Percentiles rank a stretch among this genome's conserved stretches.
Evolutionary conservation across 2,797 vertebrate species (phyloP).

Genomic region (Aplochiton taeniatus): DNA sequence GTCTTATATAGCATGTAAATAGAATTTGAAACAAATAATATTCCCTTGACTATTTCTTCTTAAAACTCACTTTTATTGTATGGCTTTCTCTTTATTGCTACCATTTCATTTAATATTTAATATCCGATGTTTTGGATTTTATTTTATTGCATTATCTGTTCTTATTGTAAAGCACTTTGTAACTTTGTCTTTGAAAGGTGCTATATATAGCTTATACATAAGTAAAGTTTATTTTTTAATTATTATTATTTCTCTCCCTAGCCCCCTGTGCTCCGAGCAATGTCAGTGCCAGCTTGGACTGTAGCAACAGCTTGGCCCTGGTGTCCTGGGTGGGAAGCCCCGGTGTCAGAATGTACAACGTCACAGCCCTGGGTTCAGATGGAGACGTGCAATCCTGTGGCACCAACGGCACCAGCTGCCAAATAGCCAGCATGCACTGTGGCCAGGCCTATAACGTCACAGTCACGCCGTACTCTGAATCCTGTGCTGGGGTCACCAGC

Average conservation of each 20-base stretch:
- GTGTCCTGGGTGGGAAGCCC: slow-evolving; percentile 67
- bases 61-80: too few species aligned
- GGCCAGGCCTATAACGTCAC: slow-evolving; percentile 65
- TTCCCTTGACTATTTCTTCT: too few species aligned
- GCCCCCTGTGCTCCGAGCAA: slow-evolving; percentile 72
- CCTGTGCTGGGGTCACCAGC: slow-evolving; percentile 60
- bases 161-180: too few species aligned
- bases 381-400: slow-evolving; percentile 51
- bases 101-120: too few species aligned
- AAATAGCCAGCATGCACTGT: slow-evolving; percentile 66
- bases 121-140: too few species aligned
- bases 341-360: slow-evolving; percentile 59
- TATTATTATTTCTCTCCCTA: slow-evolving; percentile 33
- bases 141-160: too few species aligned
- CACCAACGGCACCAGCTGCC: slow-evolving; percentile 56
- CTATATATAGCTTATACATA: too few species aligned
- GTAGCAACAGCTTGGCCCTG: slow-evolving; percentile 59
- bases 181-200: too few species aligned
- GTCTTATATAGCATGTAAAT: too few species aligned
- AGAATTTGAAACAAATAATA: too few species aligned
- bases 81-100: too few species aligned
- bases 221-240: too few species aligned
- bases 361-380: slow-evolving; percentile 41
- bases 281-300: slow-evolving; percentile 57
- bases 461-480: slow-evolving; percentile 60